Base-by-base conservation (phyloP, 2,113 vertebrate species). In the Mormyrus lacerda region DNA sequence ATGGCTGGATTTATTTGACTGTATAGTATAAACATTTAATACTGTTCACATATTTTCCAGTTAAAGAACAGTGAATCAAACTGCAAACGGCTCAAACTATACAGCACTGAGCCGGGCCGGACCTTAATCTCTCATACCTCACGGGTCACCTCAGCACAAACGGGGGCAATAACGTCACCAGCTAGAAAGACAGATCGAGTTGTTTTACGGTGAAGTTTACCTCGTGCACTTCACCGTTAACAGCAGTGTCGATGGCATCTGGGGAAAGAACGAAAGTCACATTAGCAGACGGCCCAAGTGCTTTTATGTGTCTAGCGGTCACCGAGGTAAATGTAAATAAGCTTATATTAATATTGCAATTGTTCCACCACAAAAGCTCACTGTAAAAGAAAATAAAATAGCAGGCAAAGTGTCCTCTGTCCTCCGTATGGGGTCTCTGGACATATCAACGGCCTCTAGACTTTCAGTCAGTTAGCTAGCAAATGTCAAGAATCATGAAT, bases 201-300 rank as follows among this genome's bases (percentile, higher is more conserved):
- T 0, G 24, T 27, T 15, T 3, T 53, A 9, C 13, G n/a, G 31
- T 4, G 61, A 65, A 11, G 8, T 48, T 94, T 95, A 96, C 96
- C 96, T 92, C 97, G 91, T 96, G 96, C 87, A 97, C 69, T 15
- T 97, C 96, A 85, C 97, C 97, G 86, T 98, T 99, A 93, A 97
- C 51, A 65, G 96, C 95, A 76, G 95, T 97, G 94, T 96, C 97
- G 96, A 93, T 91, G 31, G 93, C 92, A 94, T 93, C 96, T 96
- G 94, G 35, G 95, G 94, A 93, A 92, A 86, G 21, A 87, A 2
- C 50, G 17, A 87, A 55, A 31, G 27, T 53, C 24, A 7, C 0
- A 31, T 53, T 42, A 53, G 2, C 47, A n/a, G 44, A 84, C 6
- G 6, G 82, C 24, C 82, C 73, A 19, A 42, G 42, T 19, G 35